phyloP scores from a whole-genome alignment of 2,888 invertebrate species.

The Bimastos eiseni region DNA sequence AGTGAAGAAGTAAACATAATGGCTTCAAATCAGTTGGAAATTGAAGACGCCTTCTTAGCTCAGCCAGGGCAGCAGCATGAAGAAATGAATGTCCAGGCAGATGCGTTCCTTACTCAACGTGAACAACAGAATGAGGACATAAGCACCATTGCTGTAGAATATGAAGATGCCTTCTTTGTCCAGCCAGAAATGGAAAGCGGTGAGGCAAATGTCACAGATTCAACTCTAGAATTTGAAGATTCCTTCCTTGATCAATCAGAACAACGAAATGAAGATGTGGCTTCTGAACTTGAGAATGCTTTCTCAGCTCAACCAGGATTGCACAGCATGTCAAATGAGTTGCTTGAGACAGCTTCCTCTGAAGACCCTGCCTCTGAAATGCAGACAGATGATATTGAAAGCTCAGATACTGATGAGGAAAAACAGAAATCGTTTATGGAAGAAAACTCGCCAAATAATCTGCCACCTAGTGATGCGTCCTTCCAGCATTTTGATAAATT shows the following conservation, averaged over 20 bases:
- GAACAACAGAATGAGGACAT: not conserved
- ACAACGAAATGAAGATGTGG: not conserved
- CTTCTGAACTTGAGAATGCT: not conserved
- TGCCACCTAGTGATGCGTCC: not conserved
- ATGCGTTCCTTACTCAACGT: not conserved
- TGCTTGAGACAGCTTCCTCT: not conserved
- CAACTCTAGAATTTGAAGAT: not conserved
- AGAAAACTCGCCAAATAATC: not conserved
- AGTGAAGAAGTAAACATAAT: not conserved
- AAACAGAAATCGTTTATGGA: not conserved
- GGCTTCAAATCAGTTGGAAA: not conserved
- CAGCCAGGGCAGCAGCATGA: not conserved
- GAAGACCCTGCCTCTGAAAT: not conserved
- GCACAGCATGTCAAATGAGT: not conserved
- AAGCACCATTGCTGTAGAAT: not conserved
- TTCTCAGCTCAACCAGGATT: not conserved
- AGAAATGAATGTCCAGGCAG: not conserved
- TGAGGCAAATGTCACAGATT: not conserved
- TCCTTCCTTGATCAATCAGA: not conserved
- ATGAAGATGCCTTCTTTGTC: not conserved
- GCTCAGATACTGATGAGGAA: not conserved
- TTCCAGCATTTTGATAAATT: not conserved
- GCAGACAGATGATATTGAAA: not conserved
- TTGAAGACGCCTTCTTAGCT: not conserved
- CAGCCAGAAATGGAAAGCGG: not conserved